A percentile compares a stretch with the other conserved stretches of the same genome.
These are phyloP conservation scores for Rhyacichthys aspro DNA, from an alignment of 2,797 vertebrate species.

Conservation along the genomic window DNA sequence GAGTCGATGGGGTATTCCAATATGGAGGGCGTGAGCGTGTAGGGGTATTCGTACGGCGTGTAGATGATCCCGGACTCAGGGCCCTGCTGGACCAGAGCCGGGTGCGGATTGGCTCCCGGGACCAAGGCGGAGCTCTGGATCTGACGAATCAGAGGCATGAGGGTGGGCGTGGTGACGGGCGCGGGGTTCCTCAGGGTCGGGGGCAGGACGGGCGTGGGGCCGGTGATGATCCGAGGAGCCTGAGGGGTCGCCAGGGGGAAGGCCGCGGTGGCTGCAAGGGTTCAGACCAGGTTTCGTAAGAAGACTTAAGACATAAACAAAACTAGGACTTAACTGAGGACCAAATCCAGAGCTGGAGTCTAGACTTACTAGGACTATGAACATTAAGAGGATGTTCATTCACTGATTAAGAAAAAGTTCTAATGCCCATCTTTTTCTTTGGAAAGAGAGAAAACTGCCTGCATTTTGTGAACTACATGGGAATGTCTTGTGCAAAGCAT, in stretches of 20 bases:
- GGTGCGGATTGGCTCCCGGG: conserved; percentile 92
- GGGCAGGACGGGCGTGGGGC: conserved; percentile 92
- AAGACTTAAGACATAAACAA: no score
- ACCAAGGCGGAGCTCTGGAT: conserved; percentile 95
- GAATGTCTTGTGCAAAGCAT: no score
- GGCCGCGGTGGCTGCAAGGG: conserved; percentile 81
- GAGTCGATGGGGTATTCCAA: conserved; percentile 99
- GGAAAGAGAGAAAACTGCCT: no score
- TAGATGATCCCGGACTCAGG: conserved; percentile 95
- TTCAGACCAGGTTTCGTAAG: no score
- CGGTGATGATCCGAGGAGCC: conserved; percentile 94
- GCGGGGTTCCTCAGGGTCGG: conserved; percentile 89
- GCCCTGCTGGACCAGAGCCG: conserved; percentile 90
- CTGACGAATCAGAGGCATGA: conserved; percentile 99
- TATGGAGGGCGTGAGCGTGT: conserved; percentile 97
- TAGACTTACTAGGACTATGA: not conserved
- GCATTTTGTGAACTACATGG: no score
- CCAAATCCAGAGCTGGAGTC: not conserved
- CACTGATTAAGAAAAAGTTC: no score
- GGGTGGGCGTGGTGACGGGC: conserved; percentile 88
- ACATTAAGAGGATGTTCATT: no score
- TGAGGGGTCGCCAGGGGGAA: conserved; percentile 95
- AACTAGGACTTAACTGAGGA: not conserved
- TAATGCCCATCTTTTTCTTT: no score
- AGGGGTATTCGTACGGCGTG: conserved; percentile 97